These are phyloP conservation scores for Pagetopsis macropterus DNA, from an alignment of 2,797 vertebrate genomes.

Conservation along the genomic window DNA sequence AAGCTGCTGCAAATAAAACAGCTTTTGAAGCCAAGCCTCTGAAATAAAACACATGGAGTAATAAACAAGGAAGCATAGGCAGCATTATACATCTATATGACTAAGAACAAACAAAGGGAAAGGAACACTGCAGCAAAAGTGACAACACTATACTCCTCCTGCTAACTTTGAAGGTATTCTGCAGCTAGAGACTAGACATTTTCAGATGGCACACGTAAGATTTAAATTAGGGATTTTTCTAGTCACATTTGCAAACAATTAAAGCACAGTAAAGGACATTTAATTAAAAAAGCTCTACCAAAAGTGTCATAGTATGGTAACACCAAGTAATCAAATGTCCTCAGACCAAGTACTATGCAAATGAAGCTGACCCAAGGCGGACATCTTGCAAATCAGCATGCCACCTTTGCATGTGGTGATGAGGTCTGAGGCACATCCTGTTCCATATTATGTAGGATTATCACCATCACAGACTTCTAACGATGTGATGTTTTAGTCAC, in stretches of 20 bases:
- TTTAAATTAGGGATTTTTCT: neutral
- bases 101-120: neutral
- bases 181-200: slow-evolving; percentile 12
- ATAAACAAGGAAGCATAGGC: neutral
- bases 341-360: neutral
- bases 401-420: slow-evolving; percentile 24
- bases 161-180: slow-evolving; percentile 44
- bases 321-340: neutral
- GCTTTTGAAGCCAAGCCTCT: slow-evolving; percentile 8
- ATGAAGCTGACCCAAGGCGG: neutral
- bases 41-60: neutral
- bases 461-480: neutral
- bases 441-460: slow-evolving; percentile 1
- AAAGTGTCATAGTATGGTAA: neutral
- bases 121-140: slow-evolving; percentile 58
- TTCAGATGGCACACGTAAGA: slow-evolving; percentile 14
- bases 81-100: neutral
- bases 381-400: neutral
- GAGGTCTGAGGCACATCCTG: slow-evolving; percentile 15
- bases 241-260: neutral
- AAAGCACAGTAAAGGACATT: neutral
- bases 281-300: neutral
- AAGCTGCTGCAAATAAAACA: slow-evolving; percentile 29
- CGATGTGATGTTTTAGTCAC: slow-evolving; percentile 13
- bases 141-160: slow-evolving; percentile 27